Evolutionary conservation across 2,888 invertebrate species (phyloP).

Genomic region (Tiliacea citrago): DNA sequence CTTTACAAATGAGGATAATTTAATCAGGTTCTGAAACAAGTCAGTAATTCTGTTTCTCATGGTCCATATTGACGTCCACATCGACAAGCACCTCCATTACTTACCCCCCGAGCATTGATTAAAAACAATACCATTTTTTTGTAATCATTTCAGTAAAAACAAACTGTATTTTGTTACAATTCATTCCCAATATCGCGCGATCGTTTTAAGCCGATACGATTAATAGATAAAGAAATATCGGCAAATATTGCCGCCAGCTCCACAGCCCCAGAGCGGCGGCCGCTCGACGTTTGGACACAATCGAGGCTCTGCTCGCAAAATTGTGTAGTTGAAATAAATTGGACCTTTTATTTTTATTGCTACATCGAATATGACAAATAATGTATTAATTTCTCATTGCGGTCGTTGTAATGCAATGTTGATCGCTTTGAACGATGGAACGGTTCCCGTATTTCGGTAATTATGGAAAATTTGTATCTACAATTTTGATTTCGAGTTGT

Average conservation of each 20-base stretch:
- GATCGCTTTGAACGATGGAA: slow-evolving; percentile 6
- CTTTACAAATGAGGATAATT: not conserved
- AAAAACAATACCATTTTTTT: slow-evolving; percentile 38
- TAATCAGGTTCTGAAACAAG: not conserved
- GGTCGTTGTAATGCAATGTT: slow-evolving; percentile 13
- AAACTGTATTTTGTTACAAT: slow-evolving; percentile 45
- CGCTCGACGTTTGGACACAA: slow-evolving; percentile 50
- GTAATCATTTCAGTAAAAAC: slow-evolving; percentile 32
- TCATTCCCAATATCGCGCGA: slow-evolving; percentile 39
- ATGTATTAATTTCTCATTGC: slow-evolving; percentile 50
- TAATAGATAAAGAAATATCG: slow-evolving; percentile 61
- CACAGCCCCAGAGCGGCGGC: slow-evolving; percentile 1
- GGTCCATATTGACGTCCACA: not conserved
- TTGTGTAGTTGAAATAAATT: slow-evolving; percentile 46
- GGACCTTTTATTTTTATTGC: slow-evolving; percentile 42
- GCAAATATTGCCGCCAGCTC: slow-evolving; percentile 47
- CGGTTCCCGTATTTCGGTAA: slow-evolving; percentile 1
- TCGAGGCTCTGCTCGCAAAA: slow-evolving; percentile 44
- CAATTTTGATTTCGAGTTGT: slow-evolving; percentile 31
- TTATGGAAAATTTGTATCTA: slow-evolving; percentile 13
- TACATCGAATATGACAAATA: slow-evolving; percentile 46
- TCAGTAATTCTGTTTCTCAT: not conserved
- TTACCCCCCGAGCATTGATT: slow-evolving; percentile 31
- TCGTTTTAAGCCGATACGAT: slow-evolving; percentile 59
- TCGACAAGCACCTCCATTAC: slow-evolving; percentile 10